Conservation (phyloP, 1,140 invertebrate genomes). For the Drosophila insularis region DNA sequence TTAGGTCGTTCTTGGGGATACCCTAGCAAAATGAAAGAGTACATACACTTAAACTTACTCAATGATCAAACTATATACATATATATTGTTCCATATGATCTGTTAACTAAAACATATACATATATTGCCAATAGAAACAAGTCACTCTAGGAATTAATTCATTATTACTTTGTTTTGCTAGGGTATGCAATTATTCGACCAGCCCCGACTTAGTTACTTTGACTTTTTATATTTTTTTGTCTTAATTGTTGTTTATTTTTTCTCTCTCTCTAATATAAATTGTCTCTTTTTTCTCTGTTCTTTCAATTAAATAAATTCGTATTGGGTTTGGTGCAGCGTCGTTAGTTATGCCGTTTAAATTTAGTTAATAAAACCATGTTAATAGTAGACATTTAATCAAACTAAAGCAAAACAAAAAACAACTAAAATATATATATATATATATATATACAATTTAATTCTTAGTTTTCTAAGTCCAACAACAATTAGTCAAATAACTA, state of each 20-base stretch:
- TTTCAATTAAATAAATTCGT: conserved; percentile 46
- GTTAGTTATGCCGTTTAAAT: conserved; percentile 77
- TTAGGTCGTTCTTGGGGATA: neutral
- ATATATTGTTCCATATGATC: neutral
- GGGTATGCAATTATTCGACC: neutral
- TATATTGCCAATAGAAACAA: neutral
- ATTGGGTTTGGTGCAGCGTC: conserved; percentile 76
- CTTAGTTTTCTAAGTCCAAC: conserved; percentile 62
- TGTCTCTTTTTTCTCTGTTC: conserved; percentile 33
- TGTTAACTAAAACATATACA: neutral
- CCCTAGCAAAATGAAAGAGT: neutral
- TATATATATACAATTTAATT: conserved; percentile 41
- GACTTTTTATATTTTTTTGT: conserved; percentile 29
- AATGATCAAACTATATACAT: neutral
- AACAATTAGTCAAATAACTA: conserved; percentile 76
- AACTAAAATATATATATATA: conserved; percentile 40
- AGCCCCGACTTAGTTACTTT: conserved; percentile 25
- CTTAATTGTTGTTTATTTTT: conserved; percentile 42
- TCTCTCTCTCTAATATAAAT: conserved; percentile 21
- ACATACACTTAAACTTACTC: neutral
- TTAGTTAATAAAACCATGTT: conserved; percentile 72
- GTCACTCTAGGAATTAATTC: too few species aligned
- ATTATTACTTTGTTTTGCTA: neutral
- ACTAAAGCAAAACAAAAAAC: conserved; percentile 43
- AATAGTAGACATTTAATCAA: conserved; percentile 68